These are phyloP conservation scores for Calypte anna DNA, from an alignment of 2,113 vertebrate species.

Conservation along the genomic window DNA sequence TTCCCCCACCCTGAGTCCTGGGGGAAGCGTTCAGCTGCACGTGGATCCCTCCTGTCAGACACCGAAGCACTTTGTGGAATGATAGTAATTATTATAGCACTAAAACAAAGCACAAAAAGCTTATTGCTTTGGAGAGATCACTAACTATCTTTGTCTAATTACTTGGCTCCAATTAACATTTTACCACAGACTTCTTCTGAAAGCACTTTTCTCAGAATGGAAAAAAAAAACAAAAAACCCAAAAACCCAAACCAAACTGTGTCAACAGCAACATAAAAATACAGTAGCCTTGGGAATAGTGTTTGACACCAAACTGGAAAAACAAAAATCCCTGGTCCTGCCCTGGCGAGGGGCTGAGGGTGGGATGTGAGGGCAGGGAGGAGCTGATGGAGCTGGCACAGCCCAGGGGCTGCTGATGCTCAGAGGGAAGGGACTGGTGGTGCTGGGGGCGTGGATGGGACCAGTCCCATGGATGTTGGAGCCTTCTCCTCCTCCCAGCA, in stretches of 20 bases:
- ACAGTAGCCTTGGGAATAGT: neutral
- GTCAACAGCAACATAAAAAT: neutral
- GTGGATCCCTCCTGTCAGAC: slow-evolving; percentile 8
- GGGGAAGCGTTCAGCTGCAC: neutral
- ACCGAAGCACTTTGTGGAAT: neutral
- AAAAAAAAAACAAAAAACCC: neutral
- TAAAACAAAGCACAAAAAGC: slow-evolving; percentile 56
- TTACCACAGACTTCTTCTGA: slow-evolving; percentile 36
- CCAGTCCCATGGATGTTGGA: too few relatives aligned
- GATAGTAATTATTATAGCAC: slow-evolving; percentile 26
- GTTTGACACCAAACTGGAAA: neutral
- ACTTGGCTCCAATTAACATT: slow-evolving; percentile 69
- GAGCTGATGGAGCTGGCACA: neutral
- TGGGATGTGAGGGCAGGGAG: neutral
- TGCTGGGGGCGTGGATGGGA: neutral
- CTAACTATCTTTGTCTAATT: slow-evolving; percentile 69
- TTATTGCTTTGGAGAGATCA: slow-evolving; percentile 62
- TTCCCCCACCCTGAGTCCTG: accelerated
- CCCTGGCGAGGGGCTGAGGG: neutral
- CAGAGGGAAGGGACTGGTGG: accelerated
- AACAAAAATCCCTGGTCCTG: neutral
- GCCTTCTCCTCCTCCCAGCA: neutral
- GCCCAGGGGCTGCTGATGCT: neutral
- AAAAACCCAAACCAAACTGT: neutral
- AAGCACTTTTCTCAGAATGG: slow-evolving; percentile 14